Conservation (phyloP, 64 coral and sea anemone species). For the Orbicella faveolata region DNA sequence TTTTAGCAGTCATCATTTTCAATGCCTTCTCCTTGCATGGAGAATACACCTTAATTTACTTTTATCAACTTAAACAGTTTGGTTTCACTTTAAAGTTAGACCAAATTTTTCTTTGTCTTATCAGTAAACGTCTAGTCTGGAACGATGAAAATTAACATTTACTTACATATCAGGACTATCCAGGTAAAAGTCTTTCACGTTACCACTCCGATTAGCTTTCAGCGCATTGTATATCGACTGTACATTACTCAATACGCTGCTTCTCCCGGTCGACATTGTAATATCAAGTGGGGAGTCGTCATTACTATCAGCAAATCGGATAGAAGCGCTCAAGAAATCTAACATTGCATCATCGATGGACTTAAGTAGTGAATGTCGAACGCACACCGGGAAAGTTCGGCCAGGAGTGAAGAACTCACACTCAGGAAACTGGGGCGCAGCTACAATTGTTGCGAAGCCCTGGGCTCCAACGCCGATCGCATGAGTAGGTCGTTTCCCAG, state of each 20-base stretch:
- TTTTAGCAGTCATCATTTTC: too few species aligned
- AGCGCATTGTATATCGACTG: too few species aligned
- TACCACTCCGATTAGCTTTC: conserved; percentile 10
- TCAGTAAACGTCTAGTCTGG: too few species aligned
- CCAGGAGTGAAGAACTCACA: conserved; percentile 81
- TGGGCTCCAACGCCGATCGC: conserved; percentile 50
- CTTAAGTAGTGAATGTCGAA: conserved; percentile 36
- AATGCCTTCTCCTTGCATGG: too few species aligned
- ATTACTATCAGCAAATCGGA: too few species aligned
- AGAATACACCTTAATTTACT: too few species aligned
- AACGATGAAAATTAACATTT: too few species aligned
- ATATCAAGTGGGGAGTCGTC: conserved; percentile 67
- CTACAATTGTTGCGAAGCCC: conserved; percentile 60
- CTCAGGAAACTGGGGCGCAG: conserved; percentile 57
- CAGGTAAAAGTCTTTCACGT: not conserved
- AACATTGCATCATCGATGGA: conserved; percentile 53
- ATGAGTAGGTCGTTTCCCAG: conserved; percentile 59
- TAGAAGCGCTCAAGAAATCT: conserved; percentile 62
- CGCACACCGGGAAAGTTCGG: too few species aligned
- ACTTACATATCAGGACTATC: too few species aligned
- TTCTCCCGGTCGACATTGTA: conserved; percentile 73
- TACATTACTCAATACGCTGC: conserved; percentile 12
- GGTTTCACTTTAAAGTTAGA: too few species aligned
- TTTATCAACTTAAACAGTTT: too few species aligned
- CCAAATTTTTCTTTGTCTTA: too few species aligned